These are phyloP conservation scores for Scelioninae gen. 1 DNA, from an alignment of 2,888 invertebrate species.

Conservation along the genomic window DNA sequence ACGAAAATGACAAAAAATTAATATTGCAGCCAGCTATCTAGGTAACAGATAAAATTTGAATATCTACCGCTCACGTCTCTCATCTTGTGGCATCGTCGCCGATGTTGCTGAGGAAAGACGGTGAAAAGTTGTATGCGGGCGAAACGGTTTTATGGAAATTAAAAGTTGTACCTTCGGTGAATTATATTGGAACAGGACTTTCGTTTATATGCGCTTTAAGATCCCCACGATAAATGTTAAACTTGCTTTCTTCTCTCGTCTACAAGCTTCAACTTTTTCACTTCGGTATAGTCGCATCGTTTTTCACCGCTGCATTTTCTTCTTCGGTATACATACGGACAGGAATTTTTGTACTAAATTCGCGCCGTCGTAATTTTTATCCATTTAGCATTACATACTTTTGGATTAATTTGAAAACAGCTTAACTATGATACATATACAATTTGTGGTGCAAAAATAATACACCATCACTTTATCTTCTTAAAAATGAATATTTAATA, in stretches of 20 bases:
- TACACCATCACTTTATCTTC: too few species aligned
- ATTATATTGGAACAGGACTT: conserved; percentile 73
- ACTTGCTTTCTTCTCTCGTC: conserved; percentile 57
- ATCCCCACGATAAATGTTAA: conserved; percentile 64
- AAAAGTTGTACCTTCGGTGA: conserved; percentile 77
- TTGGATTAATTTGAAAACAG: too few species aligned
- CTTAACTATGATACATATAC: too few species aligned
- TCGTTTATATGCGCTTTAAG: conserved; percentile 65
- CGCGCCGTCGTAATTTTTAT: conserved; percentile 10
- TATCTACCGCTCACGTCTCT: conserved; percentile 70
- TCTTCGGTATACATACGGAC: conserved; percentile 6
- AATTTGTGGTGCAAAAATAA: too few species aligned
- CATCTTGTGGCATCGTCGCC: conserved; percentile 46
- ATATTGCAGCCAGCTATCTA: conserved; percentile 73
- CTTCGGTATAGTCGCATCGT: conserved; percentile 28
- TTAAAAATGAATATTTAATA: too few species aligned
- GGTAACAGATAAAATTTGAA: conserved; percentile 77
- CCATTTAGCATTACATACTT: background rate
- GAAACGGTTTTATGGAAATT: conserved; percentile 80
- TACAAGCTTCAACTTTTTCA: conserved; percentile 50
- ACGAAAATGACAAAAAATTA: conserved; percentile 72
- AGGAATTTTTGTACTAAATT: conserved; percentile 20
- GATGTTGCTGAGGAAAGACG: conserved; percentile 40
- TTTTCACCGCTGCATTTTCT: conserved; percentile 19
- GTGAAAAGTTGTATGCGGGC: conserved; percentile 70